Base-by-base conservation (phyloP, 1,140 invertebrate genomes). In the Eurosta solidaginis region DNA sequence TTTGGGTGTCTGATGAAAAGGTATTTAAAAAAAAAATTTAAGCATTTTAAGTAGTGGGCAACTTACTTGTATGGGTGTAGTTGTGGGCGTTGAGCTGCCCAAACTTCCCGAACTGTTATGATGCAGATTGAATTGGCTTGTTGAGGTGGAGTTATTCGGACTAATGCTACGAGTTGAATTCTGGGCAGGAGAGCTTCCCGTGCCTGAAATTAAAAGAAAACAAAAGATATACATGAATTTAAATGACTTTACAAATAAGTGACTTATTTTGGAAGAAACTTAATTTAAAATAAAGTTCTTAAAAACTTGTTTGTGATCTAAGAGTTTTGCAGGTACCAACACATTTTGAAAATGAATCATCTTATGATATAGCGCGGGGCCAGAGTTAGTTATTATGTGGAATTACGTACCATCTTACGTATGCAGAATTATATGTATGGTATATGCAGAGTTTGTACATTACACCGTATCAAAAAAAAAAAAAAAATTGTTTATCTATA, bases 131-230 rank as follows among this genome's bases (percentile, higher is more conserved):
- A 87, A 88, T 84, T 87, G 86, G 81, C 85, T 87, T 80, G 84
- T 87, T 78, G 85, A 86, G 49, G 83, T 88, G 22, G 85, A 88
- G 81, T 87, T 87, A 82, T 88, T 88, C 50, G 87, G 87, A 78
- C 87, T 88, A 81, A 86, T 88, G 82, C 87, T 88, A 80, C 87
- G 87, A 78, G 86, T 88, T 81, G 87, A 88, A 86, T 87, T 88
- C 82, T 88, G 87, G 84, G 84, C 86, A 81, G 87, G 87, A 83
- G 87, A 88, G 83, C 84, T 88, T 83, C 86, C 87, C 80, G 85
- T 88, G 81, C 86, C 87, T 88, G 80, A 5, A 83, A 86, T 63
- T 76, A 73, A 47, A 74, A 73, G 47, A 73, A 50, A 40, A 1
- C 42, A 77, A 20, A 33, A 27, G 22, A 47, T 47, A 33, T 47